Evolutionary conservation across 1,140 invertebrate species (phyloP), one percentile per base, ranked within the genome.

Genomic region (Eueides isabella): DNA sequence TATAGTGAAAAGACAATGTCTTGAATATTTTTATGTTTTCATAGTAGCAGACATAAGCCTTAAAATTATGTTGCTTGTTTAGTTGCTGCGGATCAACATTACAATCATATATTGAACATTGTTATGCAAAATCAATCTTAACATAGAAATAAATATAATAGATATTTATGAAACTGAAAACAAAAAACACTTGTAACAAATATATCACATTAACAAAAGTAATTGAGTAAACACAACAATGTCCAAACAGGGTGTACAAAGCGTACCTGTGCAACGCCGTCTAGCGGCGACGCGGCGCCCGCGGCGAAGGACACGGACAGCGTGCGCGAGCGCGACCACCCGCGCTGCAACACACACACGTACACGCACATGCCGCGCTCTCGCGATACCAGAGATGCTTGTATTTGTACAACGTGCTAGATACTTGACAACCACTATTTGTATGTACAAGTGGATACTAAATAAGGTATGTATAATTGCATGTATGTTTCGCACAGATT

Each of bases 311-410:
- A 97, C 14, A 98, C 97, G 41, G 97, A 98, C 78, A 98, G 94
- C 19, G 97, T 98, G 77, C 98, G 94, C 19, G 97, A 97, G 64
- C 97, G 93, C 5, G 97, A 97, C 97, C 97, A 98, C 67, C 95
- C 96, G 79, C 95, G 94, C 90, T 95, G 94, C 77, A 94, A 93
- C 90, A 87, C 78, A 92, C 89, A 71, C 74, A 67, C 67, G 72
- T 61, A 41, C 48, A 70, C 61, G 7, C 35, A 64, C 33, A 38
- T 48, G 26, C 63, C 16, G 4, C 30, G 44, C 41, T n/a, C 64
- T 61, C 30, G 44, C 33, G 44, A 44, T 19, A 64, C 30, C 19
- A 28, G n/a, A 65, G 33, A 55, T 5, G 48, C 48, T 38, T 38
- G 12, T 11, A 38, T 11, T 55, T 26, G 23, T 9, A 55, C 48